Conservation (phyloP, 2,797 vertebrate genomes). For the Cercopithecus diana region DNA sequence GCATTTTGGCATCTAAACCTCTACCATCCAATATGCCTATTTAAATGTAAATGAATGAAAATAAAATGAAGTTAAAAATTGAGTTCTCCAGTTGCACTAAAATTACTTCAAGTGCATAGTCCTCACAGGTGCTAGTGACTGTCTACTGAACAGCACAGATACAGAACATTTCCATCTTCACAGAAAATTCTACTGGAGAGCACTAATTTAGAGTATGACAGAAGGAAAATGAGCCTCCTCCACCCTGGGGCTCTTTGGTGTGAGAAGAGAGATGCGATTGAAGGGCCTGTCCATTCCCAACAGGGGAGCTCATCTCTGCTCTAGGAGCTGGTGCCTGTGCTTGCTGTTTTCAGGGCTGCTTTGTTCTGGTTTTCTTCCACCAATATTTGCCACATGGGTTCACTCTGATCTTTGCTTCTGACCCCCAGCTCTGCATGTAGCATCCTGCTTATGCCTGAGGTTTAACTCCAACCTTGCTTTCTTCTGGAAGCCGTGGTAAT, state of each 20-base stretch:
- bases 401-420: not conserved
- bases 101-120: not conserved
- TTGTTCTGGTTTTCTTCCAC: not conserved
- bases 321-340: not conserved
- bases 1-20: not conserved
- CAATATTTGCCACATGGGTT: not conserved
- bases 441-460: not conserved
- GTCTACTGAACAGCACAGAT: not conserved
- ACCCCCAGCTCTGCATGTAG: not conserved
- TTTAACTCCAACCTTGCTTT: not conserved
- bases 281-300: rapidly evolving
- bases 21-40: not conserved
- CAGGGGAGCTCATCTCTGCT: not conserved
- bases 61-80: not conserved
- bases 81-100: not conserved
- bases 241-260: rapidly evolving
- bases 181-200: not conserved
- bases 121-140: not conserved
- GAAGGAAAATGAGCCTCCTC: not conserved
- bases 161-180: too few relatives aligned
- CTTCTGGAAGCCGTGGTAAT: not conserved
- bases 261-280: not conserved
- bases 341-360: not conserved
- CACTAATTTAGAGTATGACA: too few relatives aligned
- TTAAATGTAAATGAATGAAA: not conserved